phyloP scores from a whole-genome alignment of 2,113 vertebrate genomes.

The Periophthalmodon schlosseri region DNA sequence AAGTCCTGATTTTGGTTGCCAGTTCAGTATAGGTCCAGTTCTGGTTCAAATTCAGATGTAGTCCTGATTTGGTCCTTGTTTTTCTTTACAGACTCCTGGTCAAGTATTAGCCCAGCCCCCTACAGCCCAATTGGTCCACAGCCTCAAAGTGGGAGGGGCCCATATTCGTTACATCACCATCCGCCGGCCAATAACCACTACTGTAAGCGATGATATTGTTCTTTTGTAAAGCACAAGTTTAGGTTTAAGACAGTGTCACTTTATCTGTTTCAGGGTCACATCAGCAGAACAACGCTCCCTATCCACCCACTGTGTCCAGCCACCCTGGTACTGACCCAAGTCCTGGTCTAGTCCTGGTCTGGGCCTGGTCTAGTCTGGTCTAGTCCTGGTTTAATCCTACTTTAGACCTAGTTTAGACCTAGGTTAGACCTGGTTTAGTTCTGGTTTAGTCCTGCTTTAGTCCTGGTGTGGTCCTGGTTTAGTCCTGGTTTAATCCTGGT shows the following conservation, averaged over 20 bases:
- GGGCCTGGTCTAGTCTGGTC: neutral
- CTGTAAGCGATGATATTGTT: slow-evolving; percentile 62
- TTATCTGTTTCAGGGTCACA: slow-evolving; percentile 75
- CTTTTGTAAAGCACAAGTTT: no score
- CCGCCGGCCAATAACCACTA: slow-evolving; percentile 67
- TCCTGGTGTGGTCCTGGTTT: neutral
- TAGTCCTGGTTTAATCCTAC: neutral
- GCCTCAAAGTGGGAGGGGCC: slow-evolving; percentile 74
- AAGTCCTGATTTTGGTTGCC: neutral
- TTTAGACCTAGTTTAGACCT: neutral
- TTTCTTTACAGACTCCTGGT: slow-evolving; percentile 70
- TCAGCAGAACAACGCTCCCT: slow-evolving; percentile 71
- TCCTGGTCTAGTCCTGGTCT: neutral
- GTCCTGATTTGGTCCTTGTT: neutral
- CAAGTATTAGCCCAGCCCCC: slow-evolving; percentile 62
- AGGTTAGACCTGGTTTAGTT: no score
- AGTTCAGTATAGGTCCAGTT: slow-evolving; percentile 15
- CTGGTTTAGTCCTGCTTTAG: neutral
- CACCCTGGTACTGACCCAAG: slow-evolving; percentile 70
- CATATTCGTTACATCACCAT: slow-evolving; percentile 70
- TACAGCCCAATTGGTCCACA: slow-evolving; percentile 71
- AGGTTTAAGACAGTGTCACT: neutral
- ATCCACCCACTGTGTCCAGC: slow-evolving; percentile 62
- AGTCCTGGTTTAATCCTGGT: neutral
- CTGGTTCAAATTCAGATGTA: slow-evolving; percentile 23